Evolutionary conservation across 2,888 invertebrate genomes (phyloP).

Genomic region (Drosophila setosimentum): DNA sequence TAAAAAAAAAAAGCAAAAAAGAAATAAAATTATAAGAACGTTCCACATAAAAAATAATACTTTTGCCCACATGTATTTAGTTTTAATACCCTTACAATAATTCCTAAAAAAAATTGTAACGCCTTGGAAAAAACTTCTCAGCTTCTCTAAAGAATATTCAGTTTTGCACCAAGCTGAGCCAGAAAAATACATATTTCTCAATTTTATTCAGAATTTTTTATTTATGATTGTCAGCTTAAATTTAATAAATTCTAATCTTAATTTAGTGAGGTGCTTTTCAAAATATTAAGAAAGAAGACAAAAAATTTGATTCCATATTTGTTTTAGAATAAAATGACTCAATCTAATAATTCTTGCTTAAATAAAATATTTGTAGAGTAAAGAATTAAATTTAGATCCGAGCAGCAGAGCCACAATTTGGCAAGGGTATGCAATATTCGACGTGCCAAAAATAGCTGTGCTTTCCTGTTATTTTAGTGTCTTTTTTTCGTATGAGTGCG

Average conservation of each 20-base stretch:
- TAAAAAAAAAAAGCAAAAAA: conserved; percentile 35
- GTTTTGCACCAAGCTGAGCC: background rate
- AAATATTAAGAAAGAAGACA: background rate
- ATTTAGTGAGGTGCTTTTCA: no score
- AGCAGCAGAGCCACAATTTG: background rate
- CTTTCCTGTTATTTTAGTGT: background rate
- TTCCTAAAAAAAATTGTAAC: background rate
- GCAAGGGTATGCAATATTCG: background rate
- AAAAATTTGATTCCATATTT: background rate
- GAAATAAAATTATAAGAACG: background rate
- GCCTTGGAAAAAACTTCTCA: background rate
- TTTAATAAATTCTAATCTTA: background rate
- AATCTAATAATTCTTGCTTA: no score
- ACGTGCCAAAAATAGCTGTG: background rate
- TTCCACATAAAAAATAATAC: conserved; percentile 47
- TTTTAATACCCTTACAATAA: conserved; percentile 1
- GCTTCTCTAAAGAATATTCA: no score
- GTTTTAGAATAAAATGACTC: background rate
- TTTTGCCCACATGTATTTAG: conserved; percentile 57
- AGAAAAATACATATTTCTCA: background rate
- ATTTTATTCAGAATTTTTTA: background rate
- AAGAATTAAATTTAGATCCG: background rate
- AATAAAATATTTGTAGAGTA: background rate
- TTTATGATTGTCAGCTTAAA: background rate
- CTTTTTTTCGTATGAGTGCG: conserved; percentile 51